Conservation (phyloP, 2,113 vertebrate species). For the Empidonax alnorum region DNA sequence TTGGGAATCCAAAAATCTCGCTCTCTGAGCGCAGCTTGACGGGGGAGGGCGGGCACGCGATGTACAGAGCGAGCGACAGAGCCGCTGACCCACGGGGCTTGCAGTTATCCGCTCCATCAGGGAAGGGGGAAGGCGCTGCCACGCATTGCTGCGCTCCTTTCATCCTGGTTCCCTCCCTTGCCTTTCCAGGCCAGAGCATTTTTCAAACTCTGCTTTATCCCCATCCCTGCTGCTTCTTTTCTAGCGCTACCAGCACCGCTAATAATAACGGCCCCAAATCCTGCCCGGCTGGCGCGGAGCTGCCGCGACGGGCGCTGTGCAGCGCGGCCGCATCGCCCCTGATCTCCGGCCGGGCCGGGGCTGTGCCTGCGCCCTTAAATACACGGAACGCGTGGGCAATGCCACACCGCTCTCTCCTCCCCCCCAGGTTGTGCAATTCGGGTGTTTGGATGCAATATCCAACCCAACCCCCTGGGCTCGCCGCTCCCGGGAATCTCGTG, state of each 20-base stretch:
- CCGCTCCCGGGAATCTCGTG: neutral
- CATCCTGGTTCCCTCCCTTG: neutral
- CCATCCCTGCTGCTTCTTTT: neutral
- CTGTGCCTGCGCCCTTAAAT: neutral
- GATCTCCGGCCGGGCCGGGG: accelerated
- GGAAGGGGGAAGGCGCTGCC: neutral
- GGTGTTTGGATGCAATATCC: neutral
- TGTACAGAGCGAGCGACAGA: neutral
- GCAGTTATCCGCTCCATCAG: neutral
- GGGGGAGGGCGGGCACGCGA: accelerated
- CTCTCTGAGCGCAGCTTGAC: accelerated
- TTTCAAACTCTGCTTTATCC: neutral
- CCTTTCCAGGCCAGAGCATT: neutral
- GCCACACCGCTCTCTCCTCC: neutral
- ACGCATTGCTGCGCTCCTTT: accelerated
- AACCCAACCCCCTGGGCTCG: neutral
- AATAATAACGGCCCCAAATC: neutral
- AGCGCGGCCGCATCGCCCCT: neutral
- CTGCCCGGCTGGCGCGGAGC: neutral
- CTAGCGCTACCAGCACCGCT: neutral
- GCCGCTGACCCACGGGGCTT: accelerated
- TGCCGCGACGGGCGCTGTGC: neutral
- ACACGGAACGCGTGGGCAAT: neutral
- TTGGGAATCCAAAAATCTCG: neutral
- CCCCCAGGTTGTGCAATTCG: neutral